These are phyloP conservation scores for Cydia fagiglandana DNA, from an alignment of 1,140 invertebrate genomes.

Conservation along the genomic window DNA sequence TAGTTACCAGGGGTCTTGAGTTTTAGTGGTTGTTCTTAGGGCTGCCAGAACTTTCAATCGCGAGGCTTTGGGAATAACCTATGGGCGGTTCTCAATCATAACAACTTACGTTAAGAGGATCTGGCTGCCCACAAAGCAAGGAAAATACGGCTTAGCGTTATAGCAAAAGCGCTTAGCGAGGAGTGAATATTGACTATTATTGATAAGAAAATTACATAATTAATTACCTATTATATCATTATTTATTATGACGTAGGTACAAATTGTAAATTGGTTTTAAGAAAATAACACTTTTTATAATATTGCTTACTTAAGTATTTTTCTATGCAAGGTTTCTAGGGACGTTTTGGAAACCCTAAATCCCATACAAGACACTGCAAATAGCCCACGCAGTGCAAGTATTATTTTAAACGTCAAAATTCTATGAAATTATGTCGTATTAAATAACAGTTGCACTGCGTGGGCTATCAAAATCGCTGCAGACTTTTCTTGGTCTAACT, in stretches of 20 bases:
- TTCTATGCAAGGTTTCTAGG: no score
- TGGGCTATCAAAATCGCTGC: no score
- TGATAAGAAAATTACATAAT: neutral
- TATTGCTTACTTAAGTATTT: no score
- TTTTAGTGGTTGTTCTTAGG: neutral
- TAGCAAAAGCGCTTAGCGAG: neutral
- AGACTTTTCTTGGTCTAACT: no score
- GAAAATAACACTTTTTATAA: no score
- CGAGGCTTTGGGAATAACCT: neutral
- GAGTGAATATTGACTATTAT: neutral
- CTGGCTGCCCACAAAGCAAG: neutral
- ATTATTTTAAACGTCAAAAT: no score
- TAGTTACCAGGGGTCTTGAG: neutral
- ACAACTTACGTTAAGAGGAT: conserved; percentile 14
- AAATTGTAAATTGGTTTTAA: neutral
- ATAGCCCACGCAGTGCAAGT: no score
- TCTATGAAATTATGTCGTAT: no score
- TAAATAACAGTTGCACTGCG: no score
- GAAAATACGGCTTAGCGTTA: neutral
- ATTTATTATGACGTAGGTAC: neutral
- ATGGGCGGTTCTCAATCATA: neutral
- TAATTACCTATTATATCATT: neutral
- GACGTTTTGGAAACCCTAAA: no score
- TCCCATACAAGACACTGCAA: no score
- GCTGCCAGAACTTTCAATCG: neutral